These are phyloP conservation scores for Schlechtendalia chinensis DNA, from an alignment of 1,140 invertebrate species.

Conservation along the genomic window DNA sequence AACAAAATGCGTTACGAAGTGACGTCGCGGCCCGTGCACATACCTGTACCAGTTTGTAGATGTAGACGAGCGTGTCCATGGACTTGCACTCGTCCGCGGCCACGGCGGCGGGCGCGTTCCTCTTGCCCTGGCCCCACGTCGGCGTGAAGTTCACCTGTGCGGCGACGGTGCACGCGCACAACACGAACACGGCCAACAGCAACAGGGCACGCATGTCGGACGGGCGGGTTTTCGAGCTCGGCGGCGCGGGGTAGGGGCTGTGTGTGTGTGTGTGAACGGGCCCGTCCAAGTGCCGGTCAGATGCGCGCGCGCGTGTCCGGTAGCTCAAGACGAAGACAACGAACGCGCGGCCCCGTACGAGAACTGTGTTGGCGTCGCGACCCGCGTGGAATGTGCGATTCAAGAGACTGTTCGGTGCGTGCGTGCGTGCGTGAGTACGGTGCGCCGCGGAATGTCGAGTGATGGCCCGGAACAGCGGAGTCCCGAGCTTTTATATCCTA, in stretches of 20 bases:
- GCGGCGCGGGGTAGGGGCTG: no score
- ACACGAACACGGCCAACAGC: conserved; percentile 27
- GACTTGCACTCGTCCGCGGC: conserved; percentile 51
- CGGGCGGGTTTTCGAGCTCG: neutral
- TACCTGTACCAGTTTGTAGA: conserved; percentile 53
- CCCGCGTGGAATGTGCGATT: neutral
- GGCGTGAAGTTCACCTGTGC: conserved; percentile 55
- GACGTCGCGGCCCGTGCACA: no score
- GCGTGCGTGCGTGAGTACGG: neutral
- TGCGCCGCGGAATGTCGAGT: neutral
- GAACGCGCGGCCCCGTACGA: no score
- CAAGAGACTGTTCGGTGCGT: neutral
- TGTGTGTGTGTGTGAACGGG: neutral
- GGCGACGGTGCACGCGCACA: conserved; percentile 36
- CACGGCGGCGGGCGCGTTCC: conserved; percentile 42
- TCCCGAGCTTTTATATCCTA: conserved; percentile 6
- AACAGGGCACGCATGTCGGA: conserved; percentile 32
- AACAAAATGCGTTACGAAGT: no score
- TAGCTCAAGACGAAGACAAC: no score
- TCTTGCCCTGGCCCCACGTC: conserved; percentile 54
- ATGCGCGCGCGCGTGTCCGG: neutral
- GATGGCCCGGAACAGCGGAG: neutral
- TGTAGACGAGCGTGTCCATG: conserved; percentile 52
- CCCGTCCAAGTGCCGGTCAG: neutral
- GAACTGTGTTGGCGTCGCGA: neutral